Percentiles rank a stretch among this genome's conserved stretches.
phyloP scores from a whole-genome alignment of 2,113 vertebrate genomes.

The Pongo abelii region DNA sequence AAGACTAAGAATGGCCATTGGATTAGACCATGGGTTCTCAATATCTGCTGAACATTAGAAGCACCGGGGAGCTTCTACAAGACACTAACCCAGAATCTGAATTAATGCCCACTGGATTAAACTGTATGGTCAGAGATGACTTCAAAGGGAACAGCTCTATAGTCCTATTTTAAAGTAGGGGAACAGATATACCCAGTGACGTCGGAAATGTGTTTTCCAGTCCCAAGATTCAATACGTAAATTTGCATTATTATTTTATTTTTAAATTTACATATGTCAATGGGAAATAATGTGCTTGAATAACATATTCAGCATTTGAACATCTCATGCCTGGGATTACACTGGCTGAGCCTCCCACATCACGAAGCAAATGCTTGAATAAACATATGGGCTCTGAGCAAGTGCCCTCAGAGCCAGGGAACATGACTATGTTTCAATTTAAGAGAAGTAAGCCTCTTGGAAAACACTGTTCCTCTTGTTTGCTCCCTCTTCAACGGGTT shows the following conservation, averaged over 20 bases:
- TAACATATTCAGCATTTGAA: constrained; percentile 39
- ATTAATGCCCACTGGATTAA: not conserved
- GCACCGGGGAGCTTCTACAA: not conserved
- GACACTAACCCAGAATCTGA: not conserved
- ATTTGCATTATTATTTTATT: not conserved
- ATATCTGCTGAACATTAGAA: not conserved
- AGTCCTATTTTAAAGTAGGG: not conserved
- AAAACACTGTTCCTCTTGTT: constrained; percentile 36
- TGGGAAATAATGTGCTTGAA: constrained; percentile 2
- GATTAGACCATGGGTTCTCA: not conserved
- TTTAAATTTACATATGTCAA: not conserved
- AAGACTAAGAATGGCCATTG: not conserved
- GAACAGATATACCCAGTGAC: not conserved
- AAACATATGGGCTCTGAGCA: constrained; percentile 54
- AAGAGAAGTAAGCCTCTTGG: constrained; percentile 41
- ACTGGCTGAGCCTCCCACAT: not conserved
- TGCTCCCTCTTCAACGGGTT: not conserved
- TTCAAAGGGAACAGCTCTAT: not conserved
- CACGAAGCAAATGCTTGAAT: constrained; percentile 34
- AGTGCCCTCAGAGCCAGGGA: constrained; percentile 23
- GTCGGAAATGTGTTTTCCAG: not conserved
- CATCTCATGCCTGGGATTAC: constrained; percentile 14
- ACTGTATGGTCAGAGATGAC: not conserved
- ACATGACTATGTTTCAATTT: not conserved
- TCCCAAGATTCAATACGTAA: not conserved